These are phyloP conservation scores for Odontocerum albicorne DNA, from an alignment of 2,888 invertebrate species.

Conservation along the genomic window DNA sequence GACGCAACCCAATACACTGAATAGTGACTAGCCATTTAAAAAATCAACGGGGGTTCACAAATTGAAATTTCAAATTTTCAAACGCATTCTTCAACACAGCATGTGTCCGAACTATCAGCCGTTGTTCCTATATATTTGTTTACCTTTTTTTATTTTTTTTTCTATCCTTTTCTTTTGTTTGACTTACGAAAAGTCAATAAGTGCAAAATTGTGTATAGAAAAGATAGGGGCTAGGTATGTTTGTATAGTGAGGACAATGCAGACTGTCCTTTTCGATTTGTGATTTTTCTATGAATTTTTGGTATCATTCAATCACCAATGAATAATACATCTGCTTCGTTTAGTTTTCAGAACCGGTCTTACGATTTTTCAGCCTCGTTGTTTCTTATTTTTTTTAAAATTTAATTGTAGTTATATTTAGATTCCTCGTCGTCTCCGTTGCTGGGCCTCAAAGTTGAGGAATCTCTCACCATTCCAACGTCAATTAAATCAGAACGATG, in stretches of 20 bases:
- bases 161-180: conserved; percentile 1
- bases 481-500: too few species aligned
- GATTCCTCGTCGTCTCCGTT: too few species aligned
- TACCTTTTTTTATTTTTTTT: conserved; percentile 21
- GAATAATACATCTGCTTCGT: too few species aligned
- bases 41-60: conserved; percentile 32
- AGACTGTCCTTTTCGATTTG: conserved; percentile 8
- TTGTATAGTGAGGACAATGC: conserved; percentile 20
- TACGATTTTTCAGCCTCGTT: too few species aligned
- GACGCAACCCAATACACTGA: background rate
- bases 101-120: conserved; percentile 27
- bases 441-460: too few species aligned
- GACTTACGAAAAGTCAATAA: conserved; percentile 29
- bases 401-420: too few species aligned
- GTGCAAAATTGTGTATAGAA: conserved; percentile 16
- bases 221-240: conserved; percentile 1
- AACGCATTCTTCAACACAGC: conserved; percentile 32
- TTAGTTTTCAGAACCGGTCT: too few species aligned
- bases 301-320: too few species aligned
- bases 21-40: conserved; percentile 24
- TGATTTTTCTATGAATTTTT: conserved; percentile 7
- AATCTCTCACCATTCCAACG: too few species aligned
- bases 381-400: too few species aligned
- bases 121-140: conserved; percentile 31
- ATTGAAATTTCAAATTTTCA: conserved; percentile 37